Evolutionary conservation across 2,888 invertebrate genomes (phyloP), one percentile per base, ranked within the genome.

Genomic region (Deilephila elpenor): DNA sequence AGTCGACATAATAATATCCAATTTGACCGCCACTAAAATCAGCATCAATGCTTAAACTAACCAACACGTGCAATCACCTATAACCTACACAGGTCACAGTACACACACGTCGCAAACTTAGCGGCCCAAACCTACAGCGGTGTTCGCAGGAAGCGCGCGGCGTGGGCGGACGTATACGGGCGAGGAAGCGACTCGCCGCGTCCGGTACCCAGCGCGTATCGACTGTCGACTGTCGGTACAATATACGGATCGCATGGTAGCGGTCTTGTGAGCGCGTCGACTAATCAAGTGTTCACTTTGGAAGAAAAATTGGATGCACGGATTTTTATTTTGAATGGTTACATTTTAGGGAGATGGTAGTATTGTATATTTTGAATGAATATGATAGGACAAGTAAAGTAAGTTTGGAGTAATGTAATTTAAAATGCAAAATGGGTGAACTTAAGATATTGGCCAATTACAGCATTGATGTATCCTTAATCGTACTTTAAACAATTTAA

Each of bases 91-190:
- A 25, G 25, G 25, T 1, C 25, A 25, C 25, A 25, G 25, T 25
- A 25, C 25, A 25, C 1, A 25, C 25, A 1, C 5, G 29, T 64
- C 64, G 59, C 59, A 59, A 37, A 64, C 70, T 74, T 77, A 71
- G 71, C 67, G 74, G 78, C 75, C 64, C 37, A 61, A 72, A 62
- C 25, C 51, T 51, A 73, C 32, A 71, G 73, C 67, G 71, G 71
- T 71, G 75, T 34, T 71, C 71, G 74, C 84, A 82, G 86, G 87
- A 86, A 85, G 81, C 81, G 81, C 77, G 79, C 77, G 78, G 82
- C 84, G 84, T 83, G 79, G 83, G 84, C 84, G 84, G 84, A 82
- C 83, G 84, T 82, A 82, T 82, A 80, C 83, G 83, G 83, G 84
- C 76, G 83, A 84, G 86, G 85, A 85, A 85, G 78, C 82, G 81